phyloP scores from a whole-genome alignment of 2,797 vertebrate species.

The Paramormyrops hopkinsi region DNA sequence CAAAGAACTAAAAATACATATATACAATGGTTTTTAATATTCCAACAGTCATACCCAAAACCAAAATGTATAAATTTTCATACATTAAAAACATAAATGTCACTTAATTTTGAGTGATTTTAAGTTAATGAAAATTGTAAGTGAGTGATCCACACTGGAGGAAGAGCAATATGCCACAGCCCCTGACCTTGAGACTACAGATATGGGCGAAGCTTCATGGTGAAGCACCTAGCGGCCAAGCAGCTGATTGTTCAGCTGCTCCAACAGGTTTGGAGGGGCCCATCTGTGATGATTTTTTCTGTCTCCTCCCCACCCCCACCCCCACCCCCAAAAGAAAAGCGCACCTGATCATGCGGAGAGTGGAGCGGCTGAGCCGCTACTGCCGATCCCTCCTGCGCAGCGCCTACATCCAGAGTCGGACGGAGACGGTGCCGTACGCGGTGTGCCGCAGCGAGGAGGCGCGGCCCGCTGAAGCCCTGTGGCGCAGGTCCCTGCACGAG shows the following conservation, averaged over 20 bases:
- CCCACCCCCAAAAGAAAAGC: slow-evolving; percentile 74
- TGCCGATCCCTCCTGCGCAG: slow-evolving; percentile 82
- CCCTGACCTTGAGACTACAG: not conserved
- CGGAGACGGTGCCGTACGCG: slow-evolving; percentile 84
- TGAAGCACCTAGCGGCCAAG: not conserved
- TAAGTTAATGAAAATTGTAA: not conserved
- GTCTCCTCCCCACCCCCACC: not conserved
- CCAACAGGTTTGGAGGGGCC: not conserved
- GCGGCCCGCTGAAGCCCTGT: slow-evolving; percentile 65
- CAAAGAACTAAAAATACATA: not conserved
- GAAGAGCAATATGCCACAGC: not conserved
- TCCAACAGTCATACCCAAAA: not conserved
- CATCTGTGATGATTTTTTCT: not conserved
- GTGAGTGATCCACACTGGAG: not conserved
- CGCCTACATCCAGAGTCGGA: slow-evolving; percentile 90
- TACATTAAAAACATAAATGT: not conserved
- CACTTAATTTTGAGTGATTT: not conserved
- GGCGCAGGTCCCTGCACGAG: slow-evolving; percentile 84
- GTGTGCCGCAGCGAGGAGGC: slow-evolving; percentile 81
- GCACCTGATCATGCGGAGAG: slow-evolving; percentile 81
- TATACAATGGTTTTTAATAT: not conserved
- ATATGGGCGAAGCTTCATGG: not conserved
- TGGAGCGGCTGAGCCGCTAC: slow-evolving; percentile 80
- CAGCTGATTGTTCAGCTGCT: not conserved
- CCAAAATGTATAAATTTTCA: not conserved